Evolutionary conservation across 2,888 invertebrate species (phyloP), one percentile per base, ranked within the genome.

Genomic region (Cremastinae sp.): DNA sequence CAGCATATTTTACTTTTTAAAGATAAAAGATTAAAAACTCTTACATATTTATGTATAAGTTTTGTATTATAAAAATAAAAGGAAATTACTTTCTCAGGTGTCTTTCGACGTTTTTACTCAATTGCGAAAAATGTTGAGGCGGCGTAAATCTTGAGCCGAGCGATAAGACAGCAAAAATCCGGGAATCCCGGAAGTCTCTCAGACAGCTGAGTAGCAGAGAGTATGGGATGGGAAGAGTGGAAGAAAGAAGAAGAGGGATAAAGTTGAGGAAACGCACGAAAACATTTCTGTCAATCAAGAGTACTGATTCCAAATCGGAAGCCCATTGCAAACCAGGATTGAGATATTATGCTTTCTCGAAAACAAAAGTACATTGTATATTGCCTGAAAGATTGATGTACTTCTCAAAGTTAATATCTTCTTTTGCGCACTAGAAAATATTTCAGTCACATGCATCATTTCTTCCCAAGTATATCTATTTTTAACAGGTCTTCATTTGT

Each of bases 201-300:
- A 18, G 49, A 28, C 28, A 10, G 9, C n/a, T 49, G 10, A 47
- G 16, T 7, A 22, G 53, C 43, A n/a, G 54, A 41, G 38, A 51
- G 53, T 20, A 28, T 38, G 36, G 10, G 38, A 16, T 7, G 12
- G 65, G n/a, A 56, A 56, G 49, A 28, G 28, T 7, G 28, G 2
- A 12, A 43, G 41, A 54, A 20, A 9, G 14, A 51, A 34, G 18
- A 56, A 72, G 45, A 49, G 49, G 53, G 54, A 41, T 61, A 66
- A 36, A 56, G 14, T 38, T 51, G 36, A 36, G 36, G 54, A 12
- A n/a, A 22, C 28, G 16, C n/a, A 22, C 54, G 43, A 54, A 59
- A 68, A 74, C 47, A 54, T 54, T 61, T 74, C 66, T 66, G 73
- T 61, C 61, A 61, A 62, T 74, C 66, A 66, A 54, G 28, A 16